These are phyloP conservation scores for Drosophila anomalata DNA, from an alignment of 2,888 invertebrate genomes.

Conservation along the genomic window DNA sequence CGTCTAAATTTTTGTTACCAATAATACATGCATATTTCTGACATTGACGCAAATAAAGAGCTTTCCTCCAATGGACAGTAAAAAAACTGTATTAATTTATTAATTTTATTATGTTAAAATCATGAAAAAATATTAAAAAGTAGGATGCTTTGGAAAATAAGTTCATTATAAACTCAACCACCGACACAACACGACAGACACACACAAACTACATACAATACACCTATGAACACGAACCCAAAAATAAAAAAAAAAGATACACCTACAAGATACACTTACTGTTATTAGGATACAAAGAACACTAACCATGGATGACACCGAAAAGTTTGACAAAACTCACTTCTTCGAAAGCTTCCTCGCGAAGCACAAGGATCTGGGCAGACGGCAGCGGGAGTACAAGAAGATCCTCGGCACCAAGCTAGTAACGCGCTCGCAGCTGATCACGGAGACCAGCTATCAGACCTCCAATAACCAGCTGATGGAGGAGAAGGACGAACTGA, in stretches of 20 bases:
- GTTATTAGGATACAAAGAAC: neutral
- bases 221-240: neutral
- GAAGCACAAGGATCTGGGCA: conserved; percentile 78
- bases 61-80: too few relatives aligned
- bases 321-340: conserved; percentile 58
- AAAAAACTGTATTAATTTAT: too few relatives aligned
- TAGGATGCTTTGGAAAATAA: neutral
- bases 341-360: conserved; percentile 69
- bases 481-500: conserved; percentile 77
- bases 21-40: neutral
- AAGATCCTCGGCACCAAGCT: conserved; percentile 75
- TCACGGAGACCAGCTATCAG: conserved; percentile 74
- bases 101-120: too few relatives aligned
- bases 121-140: too few relatives aligned
- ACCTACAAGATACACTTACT: neutral
- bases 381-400: conserved; percentile 81
- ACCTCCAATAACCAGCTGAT: conserved; percentile 73
- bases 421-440: conserved; percentile 75
- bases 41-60: too few relatives aligned
- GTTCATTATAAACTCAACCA: neutral
- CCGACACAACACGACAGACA: neutral
- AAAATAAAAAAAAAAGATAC: neutral
- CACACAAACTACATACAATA: neutral
- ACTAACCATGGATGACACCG: conserved; percentile 41
- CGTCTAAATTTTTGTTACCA: neutral